These are phyloP conservation scores for Upupa epops DNA, from an alignment of 2,113 vertebrate genomes.

Conservation along the genomic window DNA sequence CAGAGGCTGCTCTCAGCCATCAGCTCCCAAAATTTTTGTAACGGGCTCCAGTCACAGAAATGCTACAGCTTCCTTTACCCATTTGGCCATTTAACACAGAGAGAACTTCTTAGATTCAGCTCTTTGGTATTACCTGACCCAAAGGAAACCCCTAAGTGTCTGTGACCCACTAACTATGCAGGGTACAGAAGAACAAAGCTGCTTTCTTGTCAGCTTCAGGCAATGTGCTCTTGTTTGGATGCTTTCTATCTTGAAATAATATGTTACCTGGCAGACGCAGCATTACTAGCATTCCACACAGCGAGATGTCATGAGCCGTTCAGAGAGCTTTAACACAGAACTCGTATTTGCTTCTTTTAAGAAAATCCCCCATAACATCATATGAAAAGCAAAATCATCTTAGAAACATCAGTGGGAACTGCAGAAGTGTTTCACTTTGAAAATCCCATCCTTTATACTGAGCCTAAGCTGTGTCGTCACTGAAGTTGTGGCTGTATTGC, in stretches of 20 bases:
- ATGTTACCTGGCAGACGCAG: not conserved
- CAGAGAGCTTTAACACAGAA: not conserved
- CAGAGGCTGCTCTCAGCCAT: not conserved
- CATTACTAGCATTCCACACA: not conserved
- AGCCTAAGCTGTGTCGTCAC: not conserved
- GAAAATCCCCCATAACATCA: not conserved
- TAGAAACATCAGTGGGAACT: not conserved
- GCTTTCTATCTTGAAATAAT: not conserved
- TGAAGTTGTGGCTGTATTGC: not conserved
- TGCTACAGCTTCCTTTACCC: rapidly evolving
- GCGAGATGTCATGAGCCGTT: not conserved
- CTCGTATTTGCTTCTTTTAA: not conserved
- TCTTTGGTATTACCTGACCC: not conserved
- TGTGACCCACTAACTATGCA: not conserved
- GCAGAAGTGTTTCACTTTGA: not conserved
- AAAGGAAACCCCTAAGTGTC: not conserved
- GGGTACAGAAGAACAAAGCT: not conserved
- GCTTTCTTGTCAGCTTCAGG: not conserved
- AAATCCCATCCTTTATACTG: not conserved
- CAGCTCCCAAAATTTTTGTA: not conserved
- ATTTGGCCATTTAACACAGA: not conserved
- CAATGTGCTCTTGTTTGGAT: too few species aligned
- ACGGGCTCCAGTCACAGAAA: not conserved
- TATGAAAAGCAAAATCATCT: not conserved
- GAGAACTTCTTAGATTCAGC: not conserved